phyloP scores from a whole-genome alignment of 2,888 invertebrate genomes.

The Eumacrocentrus americanus region DNA sequence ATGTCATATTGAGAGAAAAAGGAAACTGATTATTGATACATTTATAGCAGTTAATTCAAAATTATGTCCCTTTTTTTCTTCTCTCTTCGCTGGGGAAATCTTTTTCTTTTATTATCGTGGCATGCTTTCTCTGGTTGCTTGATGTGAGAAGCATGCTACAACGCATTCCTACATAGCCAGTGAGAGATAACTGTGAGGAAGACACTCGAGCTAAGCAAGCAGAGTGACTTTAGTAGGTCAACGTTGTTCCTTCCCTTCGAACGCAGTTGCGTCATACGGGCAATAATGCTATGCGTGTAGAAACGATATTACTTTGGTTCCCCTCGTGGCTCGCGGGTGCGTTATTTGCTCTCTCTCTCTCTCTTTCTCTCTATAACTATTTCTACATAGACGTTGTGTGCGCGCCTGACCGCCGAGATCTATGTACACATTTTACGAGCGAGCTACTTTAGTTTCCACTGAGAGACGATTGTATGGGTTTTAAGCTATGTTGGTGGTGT shows the following conservation, averaged over 20 bases:
- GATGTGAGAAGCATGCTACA: not conserved
- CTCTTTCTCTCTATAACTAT: not conserved
- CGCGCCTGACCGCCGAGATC: slow-evolving; percentile 15
- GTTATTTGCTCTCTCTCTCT: slow-evolving; percentile 5
- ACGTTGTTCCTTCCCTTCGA: slow-evolving; percentile 51
- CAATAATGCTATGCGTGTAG: slow-evolving; percentile 20
- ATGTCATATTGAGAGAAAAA: not conserved
- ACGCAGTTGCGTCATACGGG: slow-evolving; percentile 45
- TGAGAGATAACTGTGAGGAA: slow-evolving; percentile 31
- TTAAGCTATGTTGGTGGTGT: too few relatives aligned
- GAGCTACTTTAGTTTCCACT: not conserved
- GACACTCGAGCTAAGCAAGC: slow-evolving; percentile 22
- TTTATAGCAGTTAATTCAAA: slow-evolving; percentile 1
- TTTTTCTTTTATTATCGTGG: not conserved
- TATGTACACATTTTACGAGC: slow-evolving; percentile 27
- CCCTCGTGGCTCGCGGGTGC: not conserved
- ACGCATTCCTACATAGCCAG: slow-evolving; percentile 6
- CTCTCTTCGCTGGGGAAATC: not conserved
- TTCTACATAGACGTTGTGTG: not conserved
- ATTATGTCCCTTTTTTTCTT: not conserved
- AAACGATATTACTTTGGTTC: not conserved
- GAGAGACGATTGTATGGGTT: too few relatives aligned
- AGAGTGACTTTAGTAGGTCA: slow-evolving; percentile 51
- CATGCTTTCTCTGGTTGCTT: not conserved
- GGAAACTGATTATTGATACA: not conserved